Evolutionary conservation across 2,113 vertebrate species (phyloP).

Genomic region (Equus przewalskii): DNA sequence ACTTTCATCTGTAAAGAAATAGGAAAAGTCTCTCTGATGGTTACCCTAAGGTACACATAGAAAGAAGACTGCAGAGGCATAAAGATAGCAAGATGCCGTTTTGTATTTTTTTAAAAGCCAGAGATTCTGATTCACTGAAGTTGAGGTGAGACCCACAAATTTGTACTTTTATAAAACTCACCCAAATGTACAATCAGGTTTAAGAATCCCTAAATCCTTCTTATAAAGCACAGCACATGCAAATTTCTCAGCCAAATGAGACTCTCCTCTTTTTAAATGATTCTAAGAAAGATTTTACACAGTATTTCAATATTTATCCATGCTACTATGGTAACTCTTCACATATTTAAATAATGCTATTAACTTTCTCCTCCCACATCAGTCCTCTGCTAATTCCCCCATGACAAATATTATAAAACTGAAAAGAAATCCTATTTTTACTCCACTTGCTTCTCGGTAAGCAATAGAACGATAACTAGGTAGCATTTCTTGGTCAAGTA

Average conservation of each 20-base stretch:
- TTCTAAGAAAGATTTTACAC: not conserved
- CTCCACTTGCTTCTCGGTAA: not conserved
- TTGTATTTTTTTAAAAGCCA: not conserved
- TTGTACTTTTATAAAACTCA: not conserved
- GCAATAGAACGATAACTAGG: not conserved
- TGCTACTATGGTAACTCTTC: not conserved
- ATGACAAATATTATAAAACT: not conserved
- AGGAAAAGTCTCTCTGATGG: not conserved
- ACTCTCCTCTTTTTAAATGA: not conserved
- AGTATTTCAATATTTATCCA: not conserved
- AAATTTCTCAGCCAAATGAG: not conserved
- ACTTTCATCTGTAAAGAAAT: not conserved
- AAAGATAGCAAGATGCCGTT: not conserved
- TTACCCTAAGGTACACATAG: not conserved
- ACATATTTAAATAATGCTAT: not conserved
- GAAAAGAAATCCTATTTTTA: constrained; percentile 4
- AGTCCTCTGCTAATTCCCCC: not conserved
- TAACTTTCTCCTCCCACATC: not conserved
- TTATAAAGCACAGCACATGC: not conserved
- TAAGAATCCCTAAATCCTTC: not conserved
- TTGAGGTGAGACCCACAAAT: not conserved
- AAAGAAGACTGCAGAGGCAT: not conserved
- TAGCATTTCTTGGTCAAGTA: not conserved
- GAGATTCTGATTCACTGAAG: not conserved
- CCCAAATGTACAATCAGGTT: not conserved